Base-by-base conservation (phyloP, 2,797 vertebrate species). In the Notolabrus celidotus region DNA sequence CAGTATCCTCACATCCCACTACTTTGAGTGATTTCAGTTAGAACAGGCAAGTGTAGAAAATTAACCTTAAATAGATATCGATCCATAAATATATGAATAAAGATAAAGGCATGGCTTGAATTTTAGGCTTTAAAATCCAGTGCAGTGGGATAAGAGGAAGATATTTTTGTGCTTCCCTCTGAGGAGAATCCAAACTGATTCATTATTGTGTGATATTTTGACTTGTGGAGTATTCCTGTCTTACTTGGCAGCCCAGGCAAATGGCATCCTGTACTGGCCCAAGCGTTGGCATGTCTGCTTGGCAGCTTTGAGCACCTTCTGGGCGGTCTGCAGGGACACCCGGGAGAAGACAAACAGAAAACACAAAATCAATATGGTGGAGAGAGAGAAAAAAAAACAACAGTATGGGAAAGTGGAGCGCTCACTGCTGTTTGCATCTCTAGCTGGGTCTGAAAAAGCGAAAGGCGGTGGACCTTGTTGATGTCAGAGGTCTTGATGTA, bases 231-330 rank as follows among this genome's bases (percentile, higher is more conserved):
- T 72, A 49, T 71, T 66, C 41, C 25, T 0, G 38, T 88, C 96
- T 93, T 89, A 99, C 98, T 98, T 98, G 90, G 96, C 96, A 45
- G 97, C 96, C 98, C 98, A 99, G 72, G 96, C 97, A 0, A 99
- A 99, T 0, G 98, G 97, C 98, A 99, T 99, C 89, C 96, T 91
- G 93, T 98, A 99, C 71, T 96, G 96, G 57, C 96, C 96, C 75
- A 99, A 91, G 36, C 96, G 95, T 64, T 96, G 96, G 85, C 98
- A 99, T 7, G 96, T 96, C 93, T 97, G 96, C 88, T 95, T 98
- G 70, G 97, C 97, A 77, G 95, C 90, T 91, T 97, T 99, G 36
- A 98, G 95, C 11, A 99, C 97, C 85, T 98, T 99, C 94, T 98
- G 98, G 61, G 96, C 96, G 0, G 94, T 95, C 98, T 99, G 88